Evolutionary conservation across 1,140 invertebrate genomes (phyloP), one percentile per base, ranked within the genome.

Genomic region (Atta cephalotes): DNA sequence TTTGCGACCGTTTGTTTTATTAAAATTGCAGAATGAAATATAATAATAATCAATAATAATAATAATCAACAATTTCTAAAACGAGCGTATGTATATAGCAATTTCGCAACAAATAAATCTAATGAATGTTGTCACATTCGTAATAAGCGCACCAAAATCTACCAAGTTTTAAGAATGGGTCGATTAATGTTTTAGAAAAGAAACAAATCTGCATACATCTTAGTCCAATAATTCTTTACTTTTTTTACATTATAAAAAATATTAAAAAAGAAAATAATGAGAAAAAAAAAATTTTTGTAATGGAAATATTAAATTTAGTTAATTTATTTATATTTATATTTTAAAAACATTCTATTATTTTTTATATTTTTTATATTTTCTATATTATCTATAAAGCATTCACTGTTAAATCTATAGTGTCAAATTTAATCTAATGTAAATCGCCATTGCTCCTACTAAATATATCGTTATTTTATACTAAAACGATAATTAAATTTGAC

Each of bases 31-130:
- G 71, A 74, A 39, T 76, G 31, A n/a, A 58, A 60, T 25, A 25
- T 25, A 25, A 25, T 76, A 76, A 76, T 76, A 35, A 53, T 76
- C 72, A 35, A 60, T 53, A 28, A 58, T 76, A 25, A 25, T 76
- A 76, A 76, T 76, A 35, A 53, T 76, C 72, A 35, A 60, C 72
- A 28, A 58, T 76, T 76, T n/a, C 53, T 58, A 56, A 53, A 28
- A n/a, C 18, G 51, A 74, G 10, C 16, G 25, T 53, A 10, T 74
- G 16, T 74, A 31, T 72, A n/a, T 16, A 74, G 4, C 51, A 35
- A 74, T 74, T 45, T 58, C 16, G 0, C 5, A 56, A 51, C 51
- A 74, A 74, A 74, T 9, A 74, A 53, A 74, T 74, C 25, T 60
- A n/a, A 28, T 35, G 10, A 5, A n/a, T 21, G 18, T 35, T 45